These are phyloP conservation scores for Sweltsa coloradensis DNA, from an alignment of 1,140 invertebrate species.

Conservation along the genomic window DNA sequence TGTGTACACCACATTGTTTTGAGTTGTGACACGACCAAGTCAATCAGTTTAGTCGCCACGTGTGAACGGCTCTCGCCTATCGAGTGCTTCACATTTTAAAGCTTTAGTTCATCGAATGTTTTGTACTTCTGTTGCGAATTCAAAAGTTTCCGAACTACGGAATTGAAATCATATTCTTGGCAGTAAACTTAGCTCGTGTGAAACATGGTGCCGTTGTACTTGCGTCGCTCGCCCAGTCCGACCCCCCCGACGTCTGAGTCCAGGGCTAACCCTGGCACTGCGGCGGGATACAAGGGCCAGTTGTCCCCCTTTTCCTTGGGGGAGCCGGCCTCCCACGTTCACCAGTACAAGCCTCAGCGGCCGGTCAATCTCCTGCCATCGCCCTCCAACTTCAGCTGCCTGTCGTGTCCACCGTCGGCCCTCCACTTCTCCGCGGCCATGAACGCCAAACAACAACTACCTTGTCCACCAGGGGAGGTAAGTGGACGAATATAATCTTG, in stretches of 20 bases:
- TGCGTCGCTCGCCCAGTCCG: conserved; percentile 5
- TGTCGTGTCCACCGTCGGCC: conserved; percentile 25
- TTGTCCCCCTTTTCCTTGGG: conserved; percentile 6
- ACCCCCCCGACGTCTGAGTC: not conserved
- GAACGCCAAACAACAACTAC: conserved; percentile 21
- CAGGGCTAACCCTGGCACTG: not conserved
- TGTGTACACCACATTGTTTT: too few relatives aligned
- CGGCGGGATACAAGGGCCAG: not conserved
- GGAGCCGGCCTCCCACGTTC: conserved; percentile 3
- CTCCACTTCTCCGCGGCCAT: conserved; percentile 25
- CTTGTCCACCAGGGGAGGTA: conserved; percentile 19
- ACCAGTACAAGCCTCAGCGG: conserved; percentile 8
- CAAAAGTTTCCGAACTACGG: too few relatives aligned
- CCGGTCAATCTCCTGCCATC: not conserved
- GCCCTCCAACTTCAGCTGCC: conserved; percentile 17
- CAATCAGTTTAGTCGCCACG: too few relatives aligned
- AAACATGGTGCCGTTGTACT: conserved; percentile 9
- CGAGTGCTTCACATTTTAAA: too few relatives aligned
- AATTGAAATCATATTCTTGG: too few relatives aligned
- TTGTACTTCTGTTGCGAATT: too few relatives aligned
- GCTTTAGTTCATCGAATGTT: too few relatives aligned
- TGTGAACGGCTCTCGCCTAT: too few relatives aligned
- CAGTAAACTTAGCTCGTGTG: too few relatives aligned
- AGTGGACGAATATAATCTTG: too few relatives aligned
- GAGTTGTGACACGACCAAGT: too few relatives aligned